Base-by-base conservation (phyloP, 2,888 invertebrate genomes). In the Esperia sulphurella region DNA sequence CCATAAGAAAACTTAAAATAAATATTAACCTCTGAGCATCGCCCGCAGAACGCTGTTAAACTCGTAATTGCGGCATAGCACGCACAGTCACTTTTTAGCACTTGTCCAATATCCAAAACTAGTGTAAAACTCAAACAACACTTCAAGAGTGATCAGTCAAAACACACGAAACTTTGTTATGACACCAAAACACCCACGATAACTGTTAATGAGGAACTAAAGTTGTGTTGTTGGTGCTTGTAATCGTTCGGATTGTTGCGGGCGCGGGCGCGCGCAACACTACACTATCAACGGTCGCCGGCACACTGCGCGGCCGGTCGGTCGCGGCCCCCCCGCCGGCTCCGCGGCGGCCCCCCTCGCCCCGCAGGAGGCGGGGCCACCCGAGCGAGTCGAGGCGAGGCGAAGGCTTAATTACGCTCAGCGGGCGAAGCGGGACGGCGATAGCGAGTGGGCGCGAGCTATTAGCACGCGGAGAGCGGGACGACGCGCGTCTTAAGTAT, bases 401-500 rank as follows among this genome's bases (percentile, higher is more conserved):
- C 87, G 82, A 84, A 70, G 72, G 84, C 88, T 85, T 88, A 88
- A 89, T 88, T 88, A 88, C 88, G 84, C 79, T 79, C 78, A 75
- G 79, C 76, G 80, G 85, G 74, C 76, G 75, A 80, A 90, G 76
- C 82, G 82, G 83, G 90, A 90, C 81, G 80, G 86, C 82, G 79
- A 83, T 85, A 88, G 79, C 65, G 77, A 85, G 87, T 83, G 89
- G 87, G 90, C 90, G 91, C 91, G 90, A 91, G 91, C 91, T 91
- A 92, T 91, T 92, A 92, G 91, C 91, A 82, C 91, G 90, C 91
- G 90, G 91, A 92, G 91, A 91, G 91, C 86, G 85, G 86, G 91
- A 87, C 89, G 91, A 85, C 85, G 87, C 83, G 72, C 87, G 87
- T 86, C 89, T 89, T 88, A 88, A 88, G 89, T 89, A 89, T 90